Conservation (phyloP, 2,797 vertebrate genomes). For the Alcedo atthis region DNA sequence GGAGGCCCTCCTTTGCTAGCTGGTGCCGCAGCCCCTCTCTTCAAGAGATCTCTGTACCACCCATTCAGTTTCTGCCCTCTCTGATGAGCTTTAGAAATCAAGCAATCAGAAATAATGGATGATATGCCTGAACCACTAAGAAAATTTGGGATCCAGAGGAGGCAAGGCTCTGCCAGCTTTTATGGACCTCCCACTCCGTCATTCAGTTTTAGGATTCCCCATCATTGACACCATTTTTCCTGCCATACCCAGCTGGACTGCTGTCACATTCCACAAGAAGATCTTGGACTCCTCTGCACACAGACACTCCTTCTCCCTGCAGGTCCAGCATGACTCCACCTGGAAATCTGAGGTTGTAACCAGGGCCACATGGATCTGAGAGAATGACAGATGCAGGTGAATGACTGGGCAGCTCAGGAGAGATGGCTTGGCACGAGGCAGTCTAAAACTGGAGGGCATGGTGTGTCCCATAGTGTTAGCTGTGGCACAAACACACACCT, state of each 20-base stretch:
- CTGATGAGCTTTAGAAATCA: not conserved
- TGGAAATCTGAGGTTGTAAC: conserved; percentile 71
- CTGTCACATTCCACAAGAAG: conserved; percentile 83
- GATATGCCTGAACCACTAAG: not conserved
- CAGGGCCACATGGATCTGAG: conserved; percentile 77
- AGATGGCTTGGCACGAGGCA: not conserved
- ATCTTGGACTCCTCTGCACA: conserved; percentile 81
- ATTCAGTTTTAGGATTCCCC: not conserved
- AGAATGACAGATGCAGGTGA: not conserved
- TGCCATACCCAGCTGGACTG: conserved; percentile 76
- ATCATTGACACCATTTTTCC: not conserved
- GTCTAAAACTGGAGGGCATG: not conserved
- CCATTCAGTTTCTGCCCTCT: not conserved
- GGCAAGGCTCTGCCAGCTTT: not conserved
- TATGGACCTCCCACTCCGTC: not conserved
- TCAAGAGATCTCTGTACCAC: not conserved
- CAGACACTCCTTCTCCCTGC: conserved; percentile 79
- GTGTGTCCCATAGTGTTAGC: not conserved
- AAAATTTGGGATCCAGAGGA: not conserved
- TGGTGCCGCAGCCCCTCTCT: not conserved
- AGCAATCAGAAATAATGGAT: not conserved
- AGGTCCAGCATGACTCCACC: conserved; percentile 71
- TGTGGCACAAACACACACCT: conserved; percentile 72
- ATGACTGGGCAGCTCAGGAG: not conserved
- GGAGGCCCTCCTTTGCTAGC: not conserved